These are phyloP conservation scores for Lacanobia wlatinum DNA, from an alignment of 2,888 invertebrate species.

Conservation along the genomic window DNA sequence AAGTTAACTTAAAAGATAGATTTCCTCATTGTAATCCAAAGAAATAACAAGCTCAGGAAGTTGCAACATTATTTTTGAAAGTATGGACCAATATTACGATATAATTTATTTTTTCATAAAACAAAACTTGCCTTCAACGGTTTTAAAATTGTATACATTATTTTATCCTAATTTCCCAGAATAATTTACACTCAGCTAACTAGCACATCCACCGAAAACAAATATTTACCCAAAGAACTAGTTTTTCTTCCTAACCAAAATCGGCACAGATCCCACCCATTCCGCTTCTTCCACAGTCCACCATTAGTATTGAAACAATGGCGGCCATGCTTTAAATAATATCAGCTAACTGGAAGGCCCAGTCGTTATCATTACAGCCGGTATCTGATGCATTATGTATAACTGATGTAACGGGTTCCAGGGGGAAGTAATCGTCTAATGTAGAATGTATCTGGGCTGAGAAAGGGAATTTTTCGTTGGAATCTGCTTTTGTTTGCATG, in stretches of 20 bases:
- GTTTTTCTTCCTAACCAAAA: background rate
- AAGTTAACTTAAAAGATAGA: no score
- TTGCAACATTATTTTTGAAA: no score
- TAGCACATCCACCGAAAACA: background rate
- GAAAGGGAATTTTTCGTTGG: conserved; percentile 35
- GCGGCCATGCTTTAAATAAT: conserved; percentile 74
- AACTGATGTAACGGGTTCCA: conserved; percentile 77
- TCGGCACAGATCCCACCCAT: conserved; percentile 36
- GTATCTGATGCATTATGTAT: conserved; percentile 79
- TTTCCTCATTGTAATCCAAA: no score
- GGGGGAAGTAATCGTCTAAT: conserved; percentile 66
- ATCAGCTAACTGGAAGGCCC: conserved; percentile 76
- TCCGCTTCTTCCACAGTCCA: conserved; percentile 31
- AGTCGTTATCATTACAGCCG: conserved; percentile 80
- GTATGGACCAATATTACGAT: no score
- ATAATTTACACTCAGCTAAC: background rate
- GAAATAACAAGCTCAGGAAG: no score
- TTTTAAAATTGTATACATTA: background rate
- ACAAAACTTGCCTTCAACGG: background rate
- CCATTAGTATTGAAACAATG: conserved; percentile 73
- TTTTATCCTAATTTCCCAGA: background rate
- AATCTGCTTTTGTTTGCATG: conserved; percentile 16
- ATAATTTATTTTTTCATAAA: no score
- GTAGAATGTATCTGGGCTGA: conserved; percentile 58
- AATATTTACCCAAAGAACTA: background rate